These are phyloP conservation scores for Thysanoteuthis rhombus DNA, from an alignment of 2,888 invertebrate species.

Conservation along the genomic window DNA sequence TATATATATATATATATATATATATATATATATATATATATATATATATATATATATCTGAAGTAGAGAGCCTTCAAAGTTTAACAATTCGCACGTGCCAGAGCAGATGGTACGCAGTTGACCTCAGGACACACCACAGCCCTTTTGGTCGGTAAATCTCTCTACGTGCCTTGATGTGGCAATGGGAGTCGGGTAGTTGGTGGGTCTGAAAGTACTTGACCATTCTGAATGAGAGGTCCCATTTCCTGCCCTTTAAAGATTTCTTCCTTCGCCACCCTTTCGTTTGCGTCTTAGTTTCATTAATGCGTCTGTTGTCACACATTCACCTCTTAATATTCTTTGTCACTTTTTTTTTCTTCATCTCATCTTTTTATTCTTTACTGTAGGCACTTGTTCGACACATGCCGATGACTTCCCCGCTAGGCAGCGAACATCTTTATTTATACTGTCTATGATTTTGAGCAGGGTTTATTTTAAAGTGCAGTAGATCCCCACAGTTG, in stretches of 20 bases:
- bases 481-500: no score
- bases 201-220: neutral
- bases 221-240: neutral
- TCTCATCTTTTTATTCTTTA: neutral
- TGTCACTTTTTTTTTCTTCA: neutral
- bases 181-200: neutral
- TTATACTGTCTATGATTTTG: no score
- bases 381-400: neutral
- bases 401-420: neutral
- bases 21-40: no score
- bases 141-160: neutral
- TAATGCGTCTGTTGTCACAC: neutral
- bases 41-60: neutral
- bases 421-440: no score
- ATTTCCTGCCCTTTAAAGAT: neutral
- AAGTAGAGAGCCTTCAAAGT: neutral
- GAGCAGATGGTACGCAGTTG: neutral
- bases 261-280: neutral
- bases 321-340: neutral
- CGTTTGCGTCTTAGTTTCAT: neutral
- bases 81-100: neutral
- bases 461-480: no score
- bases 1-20: no score
- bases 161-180: neutral
- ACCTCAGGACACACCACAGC: neutral